Evolutionary conservation across 2,888 invertebrate species (phyloP).

Genomic region (Silvanus unidentatus): DNA sequence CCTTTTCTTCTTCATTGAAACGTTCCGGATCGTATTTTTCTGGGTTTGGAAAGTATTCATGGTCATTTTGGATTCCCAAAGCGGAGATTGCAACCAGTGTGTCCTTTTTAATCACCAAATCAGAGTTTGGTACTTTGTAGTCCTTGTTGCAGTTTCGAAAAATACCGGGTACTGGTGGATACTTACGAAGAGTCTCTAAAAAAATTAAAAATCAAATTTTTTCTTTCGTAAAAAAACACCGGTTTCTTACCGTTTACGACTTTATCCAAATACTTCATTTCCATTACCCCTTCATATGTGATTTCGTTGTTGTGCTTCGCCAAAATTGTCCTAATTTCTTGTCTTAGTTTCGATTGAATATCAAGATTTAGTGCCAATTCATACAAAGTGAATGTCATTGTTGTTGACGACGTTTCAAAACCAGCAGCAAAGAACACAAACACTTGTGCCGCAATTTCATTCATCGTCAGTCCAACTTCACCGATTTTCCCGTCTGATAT

Average conservation of each 20-base stretch:
- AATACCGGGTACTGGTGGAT: conserved; percentile 32
- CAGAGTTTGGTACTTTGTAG: conserved; percentile 34
- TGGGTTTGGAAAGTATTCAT: conserved; percentile 29
- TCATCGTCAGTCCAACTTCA: conserved; percentile 9
- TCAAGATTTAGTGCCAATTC: conserved; percentile 22
- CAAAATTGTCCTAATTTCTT: conserved; percentile 18
- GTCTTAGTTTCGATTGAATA: conserved; percentile 22
- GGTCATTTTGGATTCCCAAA: conserved; percentile 24
- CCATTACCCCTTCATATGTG: conserved; percentile 22
- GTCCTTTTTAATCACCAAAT: conserved; percentile 36
- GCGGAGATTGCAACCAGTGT: conserved; percentile 35
- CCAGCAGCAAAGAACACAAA: conserved; percentile 26
- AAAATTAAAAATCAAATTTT: background rate
- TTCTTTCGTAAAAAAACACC: background rate
- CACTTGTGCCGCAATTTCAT: conserved; percentile 23
- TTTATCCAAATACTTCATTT: conserved; percentile 25
- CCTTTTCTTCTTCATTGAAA: conserved; percentile 25
- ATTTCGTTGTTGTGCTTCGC: conserved; percentile 16
- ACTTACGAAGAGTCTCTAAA: conserved; percentile 40
- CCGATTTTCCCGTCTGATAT: conserved; percentile 5
- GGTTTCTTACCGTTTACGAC: conserved; percentile 19
- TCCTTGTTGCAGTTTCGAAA: conserved; percentile 23
- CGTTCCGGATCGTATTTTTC: conserved; percentile 29
- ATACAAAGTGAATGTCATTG: conserved; percentile 25
- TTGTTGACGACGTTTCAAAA: conserved; percentile 28